Percentiles rank a stretch among this genome's conserved stretches.
Conservation (phyloP, 2,888 invertebrate species). For the Mellilla xanthometata region DNA sequence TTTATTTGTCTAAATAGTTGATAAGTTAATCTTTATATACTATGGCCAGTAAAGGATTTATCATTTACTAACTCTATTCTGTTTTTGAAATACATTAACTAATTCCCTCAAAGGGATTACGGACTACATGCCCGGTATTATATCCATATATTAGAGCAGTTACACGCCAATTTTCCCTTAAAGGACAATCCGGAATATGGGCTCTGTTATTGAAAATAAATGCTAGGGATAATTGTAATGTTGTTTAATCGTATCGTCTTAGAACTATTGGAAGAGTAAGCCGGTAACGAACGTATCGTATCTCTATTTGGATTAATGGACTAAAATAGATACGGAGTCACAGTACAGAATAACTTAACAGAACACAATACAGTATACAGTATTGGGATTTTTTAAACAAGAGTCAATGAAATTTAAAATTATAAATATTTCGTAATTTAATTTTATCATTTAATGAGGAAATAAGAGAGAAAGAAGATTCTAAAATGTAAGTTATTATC, state of each 20-base stretch:
- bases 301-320: slow-evolving; percentile 44
- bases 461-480: no score
- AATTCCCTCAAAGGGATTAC: neutral
- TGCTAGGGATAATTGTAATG: slow-evolving; percentile 18
- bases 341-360: slow-evolving; percentile 11
- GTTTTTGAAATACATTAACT: neutral
- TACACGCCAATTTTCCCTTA: slow-evolving; percentile 9
- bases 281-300: slow-evolving; percentile 45
- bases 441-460: no score
- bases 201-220: slow-evolving; percentile 13
- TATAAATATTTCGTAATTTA: no score
- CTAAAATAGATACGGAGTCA: slow-evolving; percentile 42
- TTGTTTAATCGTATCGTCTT: slow-evolving; percentile 13
- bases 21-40: no score
- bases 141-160: slow-evolving; percentile 3
- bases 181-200: slow-evolving; percentile 8
- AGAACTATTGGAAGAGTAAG: slow-evolving; percentile 31
- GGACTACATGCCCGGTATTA: neutral
- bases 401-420: no score
- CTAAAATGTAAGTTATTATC: no score
- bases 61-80: no score
- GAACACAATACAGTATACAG: slow-evolving; percentile 4
- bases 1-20: no score
- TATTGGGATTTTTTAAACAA: no score
- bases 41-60: no score